Percentiles rank a stretch among this genome's conserved stretches.
Evolutionary conservation across 2,113 vertebrate species (phyloP).

Genomic region (Cettia cetti): DNA sequence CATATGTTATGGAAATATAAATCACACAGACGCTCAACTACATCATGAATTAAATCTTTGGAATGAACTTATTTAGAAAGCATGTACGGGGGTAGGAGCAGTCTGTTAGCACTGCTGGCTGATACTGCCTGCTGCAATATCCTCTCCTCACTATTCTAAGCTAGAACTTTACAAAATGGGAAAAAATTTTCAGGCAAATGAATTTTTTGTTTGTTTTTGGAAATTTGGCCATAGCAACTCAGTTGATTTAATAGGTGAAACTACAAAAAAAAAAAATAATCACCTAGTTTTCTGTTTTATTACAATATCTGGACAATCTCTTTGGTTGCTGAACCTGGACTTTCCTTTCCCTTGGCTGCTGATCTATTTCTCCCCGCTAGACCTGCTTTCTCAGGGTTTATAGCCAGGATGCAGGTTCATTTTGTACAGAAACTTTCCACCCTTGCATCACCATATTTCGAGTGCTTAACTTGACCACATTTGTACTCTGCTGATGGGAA

Average conservation of each 20-base stretch:
- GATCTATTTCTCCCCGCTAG: accelerated
- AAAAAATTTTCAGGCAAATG: background rate
- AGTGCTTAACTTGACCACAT: background rate
- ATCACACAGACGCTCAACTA: background rate
- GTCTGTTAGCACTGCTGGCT: background rate
- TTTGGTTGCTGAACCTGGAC: background rate
- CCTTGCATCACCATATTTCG: background rate
- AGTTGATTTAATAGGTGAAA: background rate
- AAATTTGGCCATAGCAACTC: background rate
- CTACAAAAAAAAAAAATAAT: background rate
- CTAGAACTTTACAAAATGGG: background rate
- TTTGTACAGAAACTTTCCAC: background rate
- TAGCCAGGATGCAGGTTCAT: background rate
- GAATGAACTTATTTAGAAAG: background rate
- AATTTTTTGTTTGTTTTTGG: background rate
- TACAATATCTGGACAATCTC: background rate
- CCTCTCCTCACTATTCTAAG: background rate
- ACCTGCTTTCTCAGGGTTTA: background rate
- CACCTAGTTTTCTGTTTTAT: background rate
- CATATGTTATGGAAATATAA: background rate
- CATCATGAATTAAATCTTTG: background rate
- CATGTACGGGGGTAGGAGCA: accelerated
- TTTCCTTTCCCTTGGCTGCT: background rate
- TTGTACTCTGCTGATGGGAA: background rate
- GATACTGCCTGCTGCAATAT: background rate